Conservation (phyloP, 2,888 invertebrate genomes). For the Drosophila greeni region DNA sequence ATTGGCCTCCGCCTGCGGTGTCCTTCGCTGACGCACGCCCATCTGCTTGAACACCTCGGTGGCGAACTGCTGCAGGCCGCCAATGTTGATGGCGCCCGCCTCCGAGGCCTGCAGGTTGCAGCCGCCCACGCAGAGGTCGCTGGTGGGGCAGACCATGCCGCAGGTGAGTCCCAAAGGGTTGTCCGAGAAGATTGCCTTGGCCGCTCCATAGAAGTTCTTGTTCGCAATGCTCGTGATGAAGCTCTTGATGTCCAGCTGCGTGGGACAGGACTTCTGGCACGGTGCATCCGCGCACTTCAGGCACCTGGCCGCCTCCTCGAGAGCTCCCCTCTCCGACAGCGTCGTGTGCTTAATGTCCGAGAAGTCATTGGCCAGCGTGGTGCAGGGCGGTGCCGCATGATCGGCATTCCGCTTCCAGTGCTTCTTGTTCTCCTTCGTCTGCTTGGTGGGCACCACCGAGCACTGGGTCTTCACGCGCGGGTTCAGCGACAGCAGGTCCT, state of each 20-base stretch:
- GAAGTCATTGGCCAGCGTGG: slow-evolving; percentile 91
- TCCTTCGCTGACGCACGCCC: slow-evolving; percentile 92
- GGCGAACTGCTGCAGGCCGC: slow-evolving; percentile 98
- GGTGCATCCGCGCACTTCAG: slow-evolving; percentile 97
- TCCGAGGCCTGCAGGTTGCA: slow-evolving; percentile 97
- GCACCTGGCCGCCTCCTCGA: slow-evolving; percentile 92
- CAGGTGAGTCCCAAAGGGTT: slow-evolving; percentile 97
- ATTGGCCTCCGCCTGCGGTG: slow-evolving; percentile 83
- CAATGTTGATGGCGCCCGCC: slow-evolving; percentile 99
- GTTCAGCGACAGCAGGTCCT: slow-evolving; percentile 93
- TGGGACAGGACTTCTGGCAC: slow-evolving; percentile 99
- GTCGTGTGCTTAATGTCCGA: slow-evolving; percentile 98
- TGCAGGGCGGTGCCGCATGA: slow-evolving; percentile 83
- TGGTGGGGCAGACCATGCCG: slow-evolving; percentile 99
- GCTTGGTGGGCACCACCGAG: slow-evolving; percentile 88
- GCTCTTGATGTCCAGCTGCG: slow-evolving; percentile 96
- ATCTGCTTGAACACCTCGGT: slow-evolving; percentile 97
- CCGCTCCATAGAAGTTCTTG: slow-evolving; percentile 99
- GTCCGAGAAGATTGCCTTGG: slow-evolving; percentile 96
- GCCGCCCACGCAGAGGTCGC: slow-evolving; percentile 98
- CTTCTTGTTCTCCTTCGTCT: slow-evolving; percentile 91
- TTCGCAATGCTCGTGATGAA: slow-evolving; percentile 98
- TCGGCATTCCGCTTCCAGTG: slow-evolving; percentile 97
- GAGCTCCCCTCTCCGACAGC: slow-evolving; percentile 94
- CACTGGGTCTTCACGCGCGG: slow-evolving; percentile 89